These are phyloP conservation scores for Chlorospingus semifuscus DNA, from an alignment of 2,797 vertebrate genomes.

Conservation along the genomic window DNA sequence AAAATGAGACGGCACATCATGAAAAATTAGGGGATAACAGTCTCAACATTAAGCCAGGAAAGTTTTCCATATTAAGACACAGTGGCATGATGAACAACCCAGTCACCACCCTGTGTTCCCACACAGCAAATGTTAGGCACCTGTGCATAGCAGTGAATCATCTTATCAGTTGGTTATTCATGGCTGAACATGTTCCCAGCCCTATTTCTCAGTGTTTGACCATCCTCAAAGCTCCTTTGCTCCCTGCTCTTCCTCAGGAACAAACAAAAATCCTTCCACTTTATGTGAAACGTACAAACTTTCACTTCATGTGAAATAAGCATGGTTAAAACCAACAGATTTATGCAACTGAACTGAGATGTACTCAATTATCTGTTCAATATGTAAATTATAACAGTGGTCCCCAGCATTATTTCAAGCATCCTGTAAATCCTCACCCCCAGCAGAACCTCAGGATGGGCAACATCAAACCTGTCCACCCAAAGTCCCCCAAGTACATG, in stretches of 20 bases:
- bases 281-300: neutral
- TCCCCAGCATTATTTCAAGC: neutral
- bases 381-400: rapidly evolving
- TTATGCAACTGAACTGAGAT: neutral
- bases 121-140: conserved; percentile 59
- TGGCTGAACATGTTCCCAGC: neutral
- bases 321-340: neutral
- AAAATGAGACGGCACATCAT: neutral
- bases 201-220: neutral
- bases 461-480: neutral
- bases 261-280: neutral
- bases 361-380: neutral
- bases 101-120: conserved; percentile 44
- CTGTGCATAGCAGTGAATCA: conserved; percentile 55
- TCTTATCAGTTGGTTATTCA: conserved; percentile 31
- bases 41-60: neutral
- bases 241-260: neutral
- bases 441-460: neutral
- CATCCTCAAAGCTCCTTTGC: neutral
- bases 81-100: conserved; percentile 41
- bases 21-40: conserved; percentile 8
- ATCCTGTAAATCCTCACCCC: neutral
- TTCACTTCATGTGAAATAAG: neutral
- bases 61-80: neutral
- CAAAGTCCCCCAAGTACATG: rapidly evolving